A percentile compares a stretch with the other conserved stretches of the same genome.
phyloP scores from a whole-genome alignment of 2,797 vertebrate species.

The Iguana delicatissima region DNA sequence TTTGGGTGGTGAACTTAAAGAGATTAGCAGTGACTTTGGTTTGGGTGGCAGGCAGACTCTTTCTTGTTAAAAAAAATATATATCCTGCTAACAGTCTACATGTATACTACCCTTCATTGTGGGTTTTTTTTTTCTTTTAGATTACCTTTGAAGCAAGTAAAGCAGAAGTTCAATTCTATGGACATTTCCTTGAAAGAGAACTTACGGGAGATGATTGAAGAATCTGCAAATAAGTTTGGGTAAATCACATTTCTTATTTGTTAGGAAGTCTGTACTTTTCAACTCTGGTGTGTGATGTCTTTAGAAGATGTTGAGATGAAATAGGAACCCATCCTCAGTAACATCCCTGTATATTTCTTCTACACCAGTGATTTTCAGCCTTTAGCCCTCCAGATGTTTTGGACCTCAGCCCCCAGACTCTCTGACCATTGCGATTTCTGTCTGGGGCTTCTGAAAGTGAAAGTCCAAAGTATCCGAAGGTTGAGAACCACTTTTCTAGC shows the following conservation, averaged over 20 bases:
- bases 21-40: background rate
- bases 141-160: conserved; percentile 94
- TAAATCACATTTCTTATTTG: conserved; percentile 65
- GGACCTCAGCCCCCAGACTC: too few relatives aligned
- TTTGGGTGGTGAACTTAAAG: background rate
- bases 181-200: conserved; percentile 96
- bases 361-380: background rate
- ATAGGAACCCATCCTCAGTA: background rate
- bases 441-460: too few relatives aligned
- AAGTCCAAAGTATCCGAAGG: too few relatives aligned
- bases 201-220: conserved; percentile 94
- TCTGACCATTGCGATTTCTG: too few relatives aligned
- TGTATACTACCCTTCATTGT: background rate
- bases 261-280: background rate
- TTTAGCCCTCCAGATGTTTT: too few relatives aligned
- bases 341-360: background rate
- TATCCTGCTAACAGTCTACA: too few relatives aligned
- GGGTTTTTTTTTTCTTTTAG: conserved; percentile 71
- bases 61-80: background rate
- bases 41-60: too few relatives aligned
- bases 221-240: conserved; percentile 98
- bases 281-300: background rate
- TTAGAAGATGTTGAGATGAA: background rate
- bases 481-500: background rate
- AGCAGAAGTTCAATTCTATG: conserved; percentile 97